Conservation (phyloP, 2,113 vertebrate species). For the Sus scrofa region T2T-Sscrofa CM000819.6:141984501-141985000, state of each 20-base stretch:
- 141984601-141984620: not conserved
- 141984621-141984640: constrained; percentile 27
- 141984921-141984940: not conserved
- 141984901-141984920: not conserved
- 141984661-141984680: constrained; percentile 9
- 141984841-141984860: constrained; percentile 7
- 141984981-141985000: constrained; percentile 30
- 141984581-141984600: not conserved
- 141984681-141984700: constrained; percentile 49
- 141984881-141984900: not conserved
- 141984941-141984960: constrained; percentile 14
- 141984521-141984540: constrained; percentile 26
- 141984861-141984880: constrained; percentile 20
- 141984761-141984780: constrained; percentile 73
- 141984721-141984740: constrained; percentile 54
- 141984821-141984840: constrained; percentile 40
- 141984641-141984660: not conserved
- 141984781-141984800: constrained; percentile 60
- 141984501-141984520: constrained; percentile 72
- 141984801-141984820: constrained; percentile 38
- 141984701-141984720: constrained; percentile 59
- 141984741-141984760: constrained; percentile 58
- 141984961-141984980: not conserved
- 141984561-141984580: not conserved
- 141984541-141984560: constrained; percentile 31